Evolutionary conservation across 2,797 vertebrate species (phyloP), one percentile per base, ranked within the genome.

Genomic region (Falco biarmicus): DNA sequence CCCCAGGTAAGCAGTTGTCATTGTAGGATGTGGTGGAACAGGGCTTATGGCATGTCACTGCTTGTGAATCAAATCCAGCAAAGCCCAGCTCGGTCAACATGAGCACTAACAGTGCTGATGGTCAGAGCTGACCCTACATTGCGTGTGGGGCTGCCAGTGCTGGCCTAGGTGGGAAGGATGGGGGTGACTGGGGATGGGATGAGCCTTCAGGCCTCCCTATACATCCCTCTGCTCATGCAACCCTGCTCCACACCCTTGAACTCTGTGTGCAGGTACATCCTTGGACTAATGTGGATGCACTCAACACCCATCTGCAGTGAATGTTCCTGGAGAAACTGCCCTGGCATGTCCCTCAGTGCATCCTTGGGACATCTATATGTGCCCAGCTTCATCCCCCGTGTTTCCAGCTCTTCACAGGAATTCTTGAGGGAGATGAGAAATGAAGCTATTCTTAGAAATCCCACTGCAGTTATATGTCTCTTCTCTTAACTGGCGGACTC

Each of bases 401-500:
- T 88, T 93, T 84, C 51, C 54, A 89, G 53, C 51, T 86, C 76
- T 81, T 94, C 85, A 63, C 14, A 43, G 48, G 74, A 84, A 50
- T 70, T 89, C 75, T 64, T 37, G n/a, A 73, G n/a, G 39, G 56
- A 84, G n/a, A 87, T 0, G 19, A 80, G 75, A 93, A 89, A 45
- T 3, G 17, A 89, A 89, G 32, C 41, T 93, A 70, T 93, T 95
- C 90, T 87, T 94, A 91, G 92, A 96, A 96, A 94, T 93, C 78
- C 68, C 37, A 24, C 69, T 69, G 73, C 45, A 73, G 73, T 86
- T 85, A 34, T 24, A n/a, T 13, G 43, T 34, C 54, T 92, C 56
- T 87, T 90, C 59, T 69, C 69, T 89, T 73, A 87, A 57, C 65
- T 93, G 89, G 37, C 9, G 12, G 54, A 32, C 57, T 82, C 18